phyloP scores from a whole-genome alignment of 2,797 vertebrate species.

The Lutjanus argentimaculatus region DNA sequence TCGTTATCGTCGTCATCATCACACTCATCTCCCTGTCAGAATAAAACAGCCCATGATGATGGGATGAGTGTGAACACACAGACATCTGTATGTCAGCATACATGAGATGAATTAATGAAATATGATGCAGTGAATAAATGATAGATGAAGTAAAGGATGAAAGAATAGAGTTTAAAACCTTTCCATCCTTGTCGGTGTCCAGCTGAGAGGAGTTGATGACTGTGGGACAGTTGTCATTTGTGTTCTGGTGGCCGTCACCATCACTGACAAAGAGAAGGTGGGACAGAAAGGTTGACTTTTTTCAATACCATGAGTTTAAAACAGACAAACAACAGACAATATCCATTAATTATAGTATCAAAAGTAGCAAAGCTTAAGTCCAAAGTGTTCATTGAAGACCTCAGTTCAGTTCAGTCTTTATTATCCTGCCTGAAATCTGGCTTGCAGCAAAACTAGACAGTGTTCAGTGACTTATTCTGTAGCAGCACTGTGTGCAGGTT shows the following conservation, averaged over 20 bases:
- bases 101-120: background rate
- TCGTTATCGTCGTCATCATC: constrained; percentile 97
- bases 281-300: background rate
- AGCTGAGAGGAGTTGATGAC: constrained; percentile 97
- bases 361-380: too few species aligned
- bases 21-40: constrained; percentile 91
- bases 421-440: too few species aligned
- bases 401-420: too few species aligned
- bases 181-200: constrained; percentile 97
- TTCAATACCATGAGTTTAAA: too few species aligned
- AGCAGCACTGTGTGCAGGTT: too few species aligned
- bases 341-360: too few species aligned
- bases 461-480: too few species aligned
- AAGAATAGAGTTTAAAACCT: constrained; percentile 58
- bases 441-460: too few species aligned
- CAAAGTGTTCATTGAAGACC: too few species aligned
- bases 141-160: background rate
- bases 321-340: too few species aligned
- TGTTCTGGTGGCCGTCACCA: constrained; percentile 97
- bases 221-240: constrained; percentile 96
- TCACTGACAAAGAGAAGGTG: constrained; percentile 83
- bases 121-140: background rate
- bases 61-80: background rate
- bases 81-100: background rate
- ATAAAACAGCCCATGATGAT: background rate